Base-by-base conservation (phyloP, 92 coral and sea anemone species). In the Muricea muricata region DNA sequence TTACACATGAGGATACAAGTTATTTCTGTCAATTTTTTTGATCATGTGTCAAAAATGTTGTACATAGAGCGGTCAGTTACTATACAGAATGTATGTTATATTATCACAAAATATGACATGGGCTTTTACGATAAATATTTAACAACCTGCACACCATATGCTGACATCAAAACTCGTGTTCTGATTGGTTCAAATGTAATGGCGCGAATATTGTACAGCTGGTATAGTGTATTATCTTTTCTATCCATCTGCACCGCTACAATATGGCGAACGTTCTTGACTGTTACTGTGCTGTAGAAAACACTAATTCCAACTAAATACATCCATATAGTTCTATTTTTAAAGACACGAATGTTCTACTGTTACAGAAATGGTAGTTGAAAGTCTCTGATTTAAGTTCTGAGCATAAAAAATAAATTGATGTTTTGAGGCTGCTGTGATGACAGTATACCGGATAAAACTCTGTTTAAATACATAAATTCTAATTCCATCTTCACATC, bases 91-190 rank as follows among this genome's bases (percentile, higher is more conserved):
- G 52, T 78, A 35, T 31, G 81, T 76, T 76, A 37, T 55, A 56
- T 78, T 78, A 78, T 78, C 83, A 56, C 71, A 78, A 55, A 73
- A 78, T 20, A 37, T 33, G 83, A 78, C 61, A 78, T 78, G 65
- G 83, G 71, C 83, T 78, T 78, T 78, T 34, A 28, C 41, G 83
- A 78, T 78, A 78, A 78, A 78, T 78, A 78, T 78, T 78, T 78
- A 78, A 78, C 83, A 78, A 78, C 69, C 83, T 78, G 83, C 70
- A 78, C 69, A 78, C 83, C 83, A 78, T 56, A 78, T 78, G 83
- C 46, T 56, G 42, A 25, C 30, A 37, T 26, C 17, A 57, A 78
- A 37, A 56, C 70, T 58, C 70, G 70, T 8, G 46, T 18, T 78
- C 25, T 57, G 28, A 78, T 78, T 78, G 83, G 83, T 35, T 14